Conservation (phyloP, 2,113 vertebrate species). For the Salvator merianae region DNA sequence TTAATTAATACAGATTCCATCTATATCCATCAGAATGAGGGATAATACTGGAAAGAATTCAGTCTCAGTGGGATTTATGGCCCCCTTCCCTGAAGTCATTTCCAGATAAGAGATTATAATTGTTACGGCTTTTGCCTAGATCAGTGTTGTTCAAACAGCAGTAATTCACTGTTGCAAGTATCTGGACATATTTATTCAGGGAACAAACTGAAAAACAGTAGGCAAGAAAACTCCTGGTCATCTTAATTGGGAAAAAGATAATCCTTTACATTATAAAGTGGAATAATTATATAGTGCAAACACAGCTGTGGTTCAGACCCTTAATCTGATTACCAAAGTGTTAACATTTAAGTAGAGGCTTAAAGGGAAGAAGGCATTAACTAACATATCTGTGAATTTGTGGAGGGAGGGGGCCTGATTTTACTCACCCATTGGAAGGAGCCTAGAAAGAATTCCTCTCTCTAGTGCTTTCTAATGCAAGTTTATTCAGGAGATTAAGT, state of each 20-base stretch:
- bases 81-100: slow-evolving; percentile 45
- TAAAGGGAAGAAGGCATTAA: slow-evolving; percentile 26
- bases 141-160: slow-evolving; percentile 47
- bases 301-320: slow-evolving; percentile 72
- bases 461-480: neutral
- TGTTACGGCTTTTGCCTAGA: slow-evolving; percentile 51
- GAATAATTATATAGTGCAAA: slow-evolving; percentile 66
- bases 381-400: slow-evolving; percentile 10
- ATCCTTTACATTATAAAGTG: slow-evolving; percentile 70
- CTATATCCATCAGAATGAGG: slow-evolving; percentile 64
- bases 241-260: slow-evolving; percentile 73
- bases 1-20: slow-evolving; percentile 61
- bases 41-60: slow-evolving; percentile 69
- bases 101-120: slow-evolving; percentile 68
- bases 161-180: slow-evolving; percentile 53
- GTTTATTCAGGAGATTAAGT: neutral
- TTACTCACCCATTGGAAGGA: neutral
- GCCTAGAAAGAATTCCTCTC: neutral
- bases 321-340: slow-evolving; percentile 71
- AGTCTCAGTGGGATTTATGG: slow-evolving; percentile 53
- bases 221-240: slow-evolving; percentile 51
- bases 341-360: slow-evolving; percentile 42
- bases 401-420: neutral
- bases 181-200: slow-evolving; percentile 52
- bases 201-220: slow-evolving; percentile 61